Percentiles rank a stretch among this genome's conserved stretches.
Conservation (phyloP, 1,140 invertebrate genomes). For the Formica selysi region DNA sequence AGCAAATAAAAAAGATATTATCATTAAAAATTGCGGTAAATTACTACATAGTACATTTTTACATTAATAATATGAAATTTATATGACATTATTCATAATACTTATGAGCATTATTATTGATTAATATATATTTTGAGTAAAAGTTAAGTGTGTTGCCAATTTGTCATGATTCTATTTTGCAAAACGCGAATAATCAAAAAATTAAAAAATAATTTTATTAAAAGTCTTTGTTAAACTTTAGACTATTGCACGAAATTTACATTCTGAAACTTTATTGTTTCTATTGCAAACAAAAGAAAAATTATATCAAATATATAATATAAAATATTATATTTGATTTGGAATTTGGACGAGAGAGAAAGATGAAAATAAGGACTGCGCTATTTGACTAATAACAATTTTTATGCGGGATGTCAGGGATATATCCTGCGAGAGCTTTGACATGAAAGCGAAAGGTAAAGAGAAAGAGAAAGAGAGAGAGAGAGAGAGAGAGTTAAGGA, state of each 20-base stretch:
- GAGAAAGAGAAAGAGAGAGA: too few relatives aligned
- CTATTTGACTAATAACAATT: constrained; percentile 56
- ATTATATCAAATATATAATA: neutral
- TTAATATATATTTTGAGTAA: neutral
- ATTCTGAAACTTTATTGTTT: neutral
- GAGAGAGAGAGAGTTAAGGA: constrained; percentile 21
- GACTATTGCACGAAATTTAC: neutral
- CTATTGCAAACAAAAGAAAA: neutral
- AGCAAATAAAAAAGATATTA: neutral
- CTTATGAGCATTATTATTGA: constrained; percentile 22
- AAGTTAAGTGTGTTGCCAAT: too few relatives aligned
- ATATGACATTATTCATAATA: neutral
- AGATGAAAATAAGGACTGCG: neutral
- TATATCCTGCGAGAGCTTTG: constrained; percentile 33
- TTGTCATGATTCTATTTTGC: neutral
- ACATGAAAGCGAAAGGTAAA: constrained; percentile 38
- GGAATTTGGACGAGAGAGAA: too few relatives aligned
- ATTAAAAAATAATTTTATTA: neutral
- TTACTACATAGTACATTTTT: neutral
- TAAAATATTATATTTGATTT: neutral
- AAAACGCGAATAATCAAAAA: neutral
- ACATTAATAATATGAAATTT: constrained; percentile 20
- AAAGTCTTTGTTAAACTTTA: neutral
- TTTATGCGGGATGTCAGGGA: constrained; percentile 41
- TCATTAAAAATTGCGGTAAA: constrained; percentile 5